phyloP scores from a whole-genome alignment of 2,888 invertebrate genomes.

The Protodeltote pygarga region DNA sequence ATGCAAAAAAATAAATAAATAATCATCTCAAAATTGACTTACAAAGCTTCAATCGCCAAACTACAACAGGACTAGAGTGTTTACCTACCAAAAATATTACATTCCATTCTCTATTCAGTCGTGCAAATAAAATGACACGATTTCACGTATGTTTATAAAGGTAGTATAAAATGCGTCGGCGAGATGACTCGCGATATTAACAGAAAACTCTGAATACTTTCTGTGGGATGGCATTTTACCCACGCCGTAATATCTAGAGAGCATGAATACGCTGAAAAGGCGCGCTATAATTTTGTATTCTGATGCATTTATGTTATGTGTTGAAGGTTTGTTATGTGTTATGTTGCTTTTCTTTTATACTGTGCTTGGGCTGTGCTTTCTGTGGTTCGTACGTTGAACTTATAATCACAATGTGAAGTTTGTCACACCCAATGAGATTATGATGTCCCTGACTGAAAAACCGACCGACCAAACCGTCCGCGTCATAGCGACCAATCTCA shows the following conservation, averaged over 20 bases:
- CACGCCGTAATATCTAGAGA: slow-evolving; percentile 41
- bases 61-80: slow-evolving; percentile 1
- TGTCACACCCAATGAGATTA: no score
- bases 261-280: slow-evolving; percentile 32
- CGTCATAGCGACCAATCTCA: no score
- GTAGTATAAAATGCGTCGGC: slow-evolving; percentile 47
- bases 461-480: no score
- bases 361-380: no score
- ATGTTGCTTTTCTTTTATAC: no score
- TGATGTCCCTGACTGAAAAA: no score
- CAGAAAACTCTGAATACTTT: slow-evolving; percentile 46
- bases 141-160: slow-evolving; percentile 54
- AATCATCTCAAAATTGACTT: no score
- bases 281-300: slow-evolving; percentile 18
- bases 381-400: no score
- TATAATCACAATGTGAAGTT: no score
- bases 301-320: slow-evolving; percentile 27
- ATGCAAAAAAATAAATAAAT: no score
- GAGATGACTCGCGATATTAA: slow-evolving; percentile 46
- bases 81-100: slow-evolving; percentile 24
- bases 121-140: slow-evolving; percentile 51
- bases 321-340: not conserved
- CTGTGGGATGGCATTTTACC: slow-evolving; percentile 40
- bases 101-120: slow-evolving; percentile 35
- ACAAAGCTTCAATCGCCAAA: not conserved